A percentile compares a stretch with the other conserved stretches of the same genome.
Conservation (phyloP, 53 echinoderm and acorn worm species). For the Mesocentrotus franciscanus region DNA sequence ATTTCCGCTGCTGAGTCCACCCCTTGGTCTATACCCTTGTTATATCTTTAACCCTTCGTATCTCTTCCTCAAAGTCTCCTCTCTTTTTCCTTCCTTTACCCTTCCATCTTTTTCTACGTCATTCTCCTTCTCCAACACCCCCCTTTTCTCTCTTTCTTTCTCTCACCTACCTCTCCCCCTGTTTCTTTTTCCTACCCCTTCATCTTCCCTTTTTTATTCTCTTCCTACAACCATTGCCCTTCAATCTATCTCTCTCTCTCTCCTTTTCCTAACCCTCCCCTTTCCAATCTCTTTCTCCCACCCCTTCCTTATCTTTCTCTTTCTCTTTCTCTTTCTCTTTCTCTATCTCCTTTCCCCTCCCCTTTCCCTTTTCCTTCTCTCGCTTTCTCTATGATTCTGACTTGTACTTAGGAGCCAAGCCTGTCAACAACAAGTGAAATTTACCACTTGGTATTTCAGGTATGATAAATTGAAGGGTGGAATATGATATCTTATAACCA, state of each 20-base stretch:
- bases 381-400: background rate
- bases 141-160: no score
- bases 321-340: background rate
- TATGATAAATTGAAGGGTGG: slow-evolving; percentile 60
- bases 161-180: no score
- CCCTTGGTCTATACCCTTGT: background rate
- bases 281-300: background rate
- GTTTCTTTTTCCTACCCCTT: no score
- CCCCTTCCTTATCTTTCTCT: background rate
- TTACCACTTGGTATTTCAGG: slow-evolving; percentile 55
- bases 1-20: background rate
- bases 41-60: background rate
- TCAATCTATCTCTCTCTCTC: background rate
- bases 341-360: background rate
- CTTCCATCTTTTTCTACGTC: no score
- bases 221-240: no score
- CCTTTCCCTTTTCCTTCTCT: background rate
- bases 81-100: no score
- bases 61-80: background rate
- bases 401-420: background rate
- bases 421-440: slow-evolving; percentile 64
- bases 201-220: no score
- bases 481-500: slow-evolving; percentile 48
- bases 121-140: no score
- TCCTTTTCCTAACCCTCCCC: background rate